Percentiles rank a stretch among this genome's conserved stretches.
These are phyloP conservation scores for Castor canadensis DNA, from an alignment of 2,113 vertebrate genomes.

Conservation along the genomic window DNA sequence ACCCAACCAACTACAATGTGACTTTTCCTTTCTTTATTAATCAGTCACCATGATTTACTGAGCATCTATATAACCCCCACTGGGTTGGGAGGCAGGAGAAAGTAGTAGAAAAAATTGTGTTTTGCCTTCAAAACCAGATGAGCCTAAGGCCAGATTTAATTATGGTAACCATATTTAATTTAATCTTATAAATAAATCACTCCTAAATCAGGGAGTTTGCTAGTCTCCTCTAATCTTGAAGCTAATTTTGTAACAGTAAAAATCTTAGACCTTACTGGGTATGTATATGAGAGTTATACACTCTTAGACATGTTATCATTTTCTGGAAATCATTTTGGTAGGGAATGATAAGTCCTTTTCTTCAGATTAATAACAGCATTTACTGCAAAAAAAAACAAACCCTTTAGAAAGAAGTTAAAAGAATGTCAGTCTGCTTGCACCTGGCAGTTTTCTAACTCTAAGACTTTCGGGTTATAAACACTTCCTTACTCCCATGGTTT, in stretches of 20 bases:
- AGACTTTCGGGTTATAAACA: neutral
- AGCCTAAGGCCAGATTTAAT: neutral
- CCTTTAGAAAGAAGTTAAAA: neutral
- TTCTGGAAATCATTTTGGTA: slow-evolving; percentile 23
- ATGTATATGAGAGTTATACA: neutral
- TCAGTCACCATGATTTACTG: neutral
- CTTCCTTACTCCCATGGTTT: neutral
- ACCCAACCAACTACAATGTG: neutral
- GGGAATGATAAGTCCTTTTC: neutral
- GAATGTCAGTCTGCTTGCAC: neutral
- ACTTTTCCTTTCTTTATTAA: neutral
- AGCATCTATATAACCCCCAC: neutral
- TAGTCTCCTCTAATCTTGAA: neutral
- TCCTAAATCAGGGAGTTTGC: neutral
- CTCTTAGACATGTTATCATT: neutral
- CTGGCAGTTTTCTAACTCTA: neutral
- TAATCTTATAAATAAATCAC: neutral
- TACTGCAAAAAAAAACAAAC: neutral
- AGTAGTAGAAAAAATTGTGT: neutral
- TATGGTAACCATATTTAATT: neutral
- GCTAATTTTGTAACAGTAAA: neutral
- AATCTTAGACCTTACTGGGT: neutral
- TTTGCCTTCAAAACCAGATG: neutral
- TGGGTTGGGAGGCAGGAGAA: neutral
- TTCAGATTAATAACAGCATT: neutral